Base-by-base conservation (phyloP, 2,113 vertebrate species). In the Podiceps cristatus region DNA sequence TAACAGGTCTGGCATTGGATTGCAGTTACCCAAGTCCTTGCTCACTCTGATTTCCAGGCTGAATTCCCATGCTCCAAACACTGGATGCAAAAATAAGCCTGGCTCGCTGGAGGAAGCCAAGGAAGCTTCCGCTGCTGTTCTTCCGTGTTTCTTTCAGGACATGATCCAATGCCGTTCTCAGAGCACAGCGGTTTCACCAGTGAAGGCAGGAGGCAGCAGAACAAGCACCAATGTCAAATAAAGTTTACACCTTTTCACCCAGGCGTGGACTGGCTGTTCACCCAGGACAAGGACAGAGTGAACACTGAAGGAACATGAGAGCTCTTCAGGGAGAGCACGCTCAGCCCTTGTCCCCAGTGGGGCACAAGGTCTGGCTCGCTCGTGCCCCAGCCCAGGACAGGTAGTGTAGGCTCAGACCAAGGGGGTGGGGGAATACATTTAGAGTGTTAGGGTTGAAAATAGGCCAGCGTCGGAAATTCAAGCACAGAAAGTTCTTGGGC, bases 161-260 rank as follows among this genome's bases (percentile, higher is more conserved):
- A 5, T 3, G 9, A 78, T 58, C 60, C 35, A 53, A 63, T 3
- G 1, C 37, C 60, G 59, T 86, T 84, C 45, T 25, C 44, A 53
- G 29, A 78, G 74, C 40, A 68, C 18, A 60, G 47, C 60, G 33
- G n/a, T 67, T 92, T 84, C 44, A 71, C 25, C 44, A 42, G 44
- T 29, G 50, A 93, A 85, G 77, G 71, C 60, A 96, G 78, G 27
- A 92, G 47, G 74, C 74, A 93, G 52, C 92, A 86, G 49, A 90
- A 71, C 58, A 72, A 78, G 86, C 75, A 92, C 53, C 62, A 60
- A 10, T 3, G 7, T 79, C 88, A 68, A 23, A 47, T 52, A 18
- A 44, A 92, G 88, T 56, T 60, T 28, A 56, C 1, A 7, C 11
- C 23, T 82, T 44, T 72, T 63, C 56, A 71, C 25, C 20, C 52